Evolutionary conservation across 2,113 vertebrate genomes (phyloP).

Genomic region (Ammodramus savannarum): DNA sequence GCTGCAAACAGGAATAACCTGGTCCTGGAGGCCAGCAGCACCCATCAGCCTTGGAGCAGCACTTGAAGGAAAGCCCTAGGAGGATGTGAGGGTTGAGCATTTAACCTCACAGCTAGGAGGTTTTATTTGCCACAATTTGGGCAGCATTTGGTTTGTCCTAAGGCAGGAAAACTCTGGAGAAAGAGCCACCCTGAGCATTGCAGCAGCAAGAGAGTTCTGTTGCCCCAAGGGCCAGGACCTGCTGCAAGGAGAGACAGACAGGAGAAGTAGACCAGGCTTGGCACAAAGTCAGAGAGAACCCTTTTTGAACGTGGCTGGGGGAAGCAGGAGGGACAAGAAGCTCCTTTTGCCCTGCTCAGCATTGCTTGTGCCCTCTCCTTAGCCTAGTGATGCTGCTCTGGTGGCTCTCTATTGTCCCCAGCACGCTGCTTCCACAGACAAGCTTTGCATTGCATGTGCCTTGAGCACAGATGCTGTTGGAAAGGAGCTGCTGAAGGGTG

Average conservation of each 20-base stretch:
- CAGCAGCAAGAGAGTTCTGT: not conserved
- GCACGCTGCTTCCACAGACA: not conserved
- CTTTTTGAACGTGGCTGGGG: not conserved
- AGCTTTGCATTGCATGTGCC: not conserved
- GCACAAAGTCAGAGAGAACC: not conserved
- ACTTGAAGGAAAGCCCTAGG: not conserved
- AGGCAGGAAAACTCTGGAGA: not conserved
- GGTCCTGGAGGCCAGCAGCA: rapidly evolving
- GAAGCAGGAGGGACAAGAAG: not conserved
- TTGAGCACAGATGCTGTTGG: not conserved
- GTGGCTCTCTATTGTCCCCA: not conserved
- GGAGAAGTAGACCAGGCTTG: not conserved
- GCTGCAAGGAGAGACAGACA: not conserved
- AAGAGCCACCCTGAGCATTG: not conserved
- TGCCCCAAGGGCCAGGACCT: not conserved
- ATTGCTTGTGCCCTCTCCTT: rapidly evolving
- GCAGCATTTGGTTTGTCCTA: not conserved
- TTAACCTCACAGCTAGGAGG: not conserved
- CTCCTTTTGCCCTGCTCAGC: not conserved
- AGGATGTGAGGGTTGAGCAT: not conserved
- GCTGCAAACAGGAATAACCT: not conserved
- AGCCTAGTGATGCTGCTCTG: rapidly evolving
- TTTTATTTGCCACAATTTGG: not conserved
- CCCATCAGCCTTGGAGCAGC: not conserved
- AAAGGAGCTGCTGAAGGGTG: not conserved